Evolutionary conservation across 2,888 invertebrate species (phyloP).

Genomic region (Drosophila mercatorum): DNA sequence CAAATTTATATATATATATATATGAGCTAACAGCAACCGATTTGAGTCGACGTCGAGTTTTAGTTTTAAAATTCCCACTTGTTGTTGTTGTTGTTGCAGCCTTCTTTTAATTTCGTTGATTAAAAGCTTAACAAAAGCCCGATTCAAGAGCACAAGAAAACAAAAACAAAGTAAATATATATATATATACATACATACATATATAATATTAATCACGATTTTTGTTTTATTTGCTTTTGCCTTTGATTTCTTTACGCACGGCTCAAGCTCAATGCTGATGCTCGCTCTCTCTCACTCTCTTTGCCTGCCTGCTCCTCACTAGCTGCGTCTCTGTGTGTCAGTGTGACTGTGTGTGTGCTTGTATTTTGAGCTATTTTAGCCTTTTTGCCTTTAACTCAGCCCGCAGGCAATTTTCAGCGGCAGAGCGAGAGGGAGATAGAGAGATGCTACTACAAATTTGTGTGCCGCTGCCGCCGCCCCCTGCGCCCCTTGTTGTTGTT

Average conservation of each 20-base stretch:
- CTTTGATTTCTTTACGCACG: slow-evolving; percentile 48
- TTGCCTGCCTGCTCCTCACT: slow-evolving; percentile 9
- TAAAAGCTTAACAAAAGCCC: slow-evolving; percentile 46
- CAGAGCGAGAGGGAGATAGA: slow-evolving; percentile 1
- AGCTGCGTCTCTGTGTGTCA: not conserved
- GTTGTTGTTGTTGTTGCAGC: slow-evolving; percentile 36
- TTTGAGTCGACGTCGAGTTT: slow-evolving; percentile 34
- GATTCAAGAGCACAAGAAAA: slow-evolving; percentile 50
- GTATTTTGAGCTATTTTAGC: slow-evolving; percentile 50
- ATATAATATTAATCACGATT: slow-evolving; percentile 30
- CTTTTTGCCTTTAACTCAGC: slow-evolving; percentile 48
- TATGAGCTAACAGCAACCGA: slow-evolving; percentile 14
- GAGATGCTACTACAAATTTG: slow-evolving; percentile 39
- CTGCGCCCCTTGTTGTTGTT: slow-evolving; percentile 12
- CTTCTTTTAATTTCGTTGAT: slow-evolving; percentile 39
- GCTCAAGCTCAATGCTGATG: slow-evolving; percentile 40
- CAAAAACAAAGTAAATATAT: slow-evolving; percentile 4
- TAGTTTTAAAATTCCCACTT: slow-evolving; percentile 25
- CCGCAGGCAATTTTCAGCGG: slow-evolving; percentile 26
- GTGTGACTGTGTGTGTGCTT: slow-evolving; percentile 25
- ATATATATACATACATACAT: not conserved
- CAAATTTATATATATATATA: not conserved
- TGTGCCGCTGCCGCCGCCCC: slow-evolving; percentile 9
- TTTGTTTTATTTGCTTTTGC: slow-evolving; percentile 41
- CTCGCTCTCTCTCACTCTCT: slow-evolving; percentile 16